These are phyloP conservation scores for Rallus limicola DNA, from an alignment of 2,113 vertebrate species.

Conservation along the genomic window DNA sequence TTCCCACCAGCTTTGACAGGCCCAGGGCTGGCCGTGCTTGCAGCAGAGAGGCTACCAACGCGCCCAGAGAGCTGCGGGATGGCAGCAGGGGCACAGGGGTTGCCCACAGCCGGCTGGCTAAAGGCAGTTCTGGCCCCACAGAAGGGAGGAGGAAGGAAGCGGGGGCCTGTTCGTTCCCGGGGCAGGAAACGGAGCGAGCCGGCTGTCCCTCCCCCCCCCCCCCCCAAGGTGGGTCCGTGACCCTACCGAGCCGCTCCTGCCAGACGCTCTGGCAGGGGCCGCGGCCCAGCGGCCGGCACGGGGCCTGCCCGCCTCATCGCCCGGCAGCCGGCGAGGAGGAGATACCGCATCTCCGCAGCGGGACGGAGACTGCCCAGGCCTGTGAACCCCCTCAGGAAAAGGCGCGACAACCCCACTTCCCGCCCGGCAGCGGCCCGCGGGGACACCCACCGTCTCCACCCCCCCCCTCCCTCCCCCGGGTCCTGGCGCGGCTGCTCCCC, in stretches of 20 bases:
- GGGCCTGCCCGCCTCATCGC: too few relatives aligned
- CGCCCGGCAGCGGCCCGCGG: not conserved
- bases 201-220: not conserved
- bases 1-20: not conserved
- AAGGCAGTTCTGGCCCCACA: not conserved
- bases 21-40: not conserved
- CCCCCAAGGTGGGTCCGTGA: not conserved
- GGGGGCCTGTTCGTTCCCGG: not conserved
- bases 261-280: too few relatives aligned
- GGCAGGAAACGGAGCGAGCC: conserved; percentile 3
- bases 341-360: fast-evolving
- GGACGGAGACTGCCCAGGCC: not conserved
- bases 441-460: too few relatives aligned
- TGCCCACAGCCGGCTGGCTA: not conserved
- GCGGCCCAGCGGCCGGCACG: not conserved
- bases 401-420: fast-evolving
- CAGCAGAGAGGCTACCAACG: not conserved
- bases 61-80: not conserved
- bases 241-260: not conserved
- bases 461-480: not conserved
- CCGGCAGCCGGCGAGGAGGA: not conserved
- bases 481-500: not conserved
- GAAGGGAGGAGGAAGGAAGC: not conserved
- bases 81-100: not conserved
- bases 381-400: not conserved